Base-by-base conservation (phyloP, 2,888 invertebrate species). In the Cheilosia variabilis region DNA sequence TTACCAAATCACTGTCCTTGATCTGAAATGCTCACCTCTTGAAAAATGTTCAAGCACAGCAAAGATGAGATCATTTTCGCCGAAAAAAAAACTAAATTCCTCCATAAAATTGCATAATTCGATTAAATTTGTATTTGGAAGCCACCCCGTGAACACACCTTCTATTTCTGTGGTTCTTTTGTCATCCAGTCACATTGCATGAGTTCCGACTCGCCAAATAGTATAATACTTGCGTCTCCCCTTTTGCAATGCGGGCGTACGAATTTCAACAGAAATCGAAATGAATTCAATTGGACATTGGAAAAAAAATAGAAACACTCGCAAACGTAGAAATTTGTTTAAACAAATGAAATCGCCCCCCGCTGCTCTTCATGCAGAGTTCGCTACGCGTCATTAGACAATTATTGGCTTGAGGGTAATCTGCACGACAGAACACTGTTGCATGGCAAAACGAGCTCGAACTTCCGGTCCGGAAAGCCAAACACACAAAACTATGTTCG, bases 361-460 rank as follows among this genome's bases (percentile, higher is more conserved):
- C 19, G 13, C 31, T 27, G 50, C n/a, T 24, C n/a, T 4, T 5
- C 7, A 15, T 6, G 24, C 27, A 53, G 31, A 57, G 78, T 34
- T 41, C 58, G 78, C 63, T 65, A 79, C 65, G 78, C 78, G 71
- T 79, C 78, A 79, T 79, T 79, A 72, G 72, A 22, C 78, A 72
- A 72, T 50, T 57, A 79, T 60, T 72, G 78, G 62, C 69, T 55
- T 50, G 78, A 10, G 52, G 52, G 47, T 71, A 71, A 55, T 69
- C 68, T 69, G 55, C 63, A 63, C 69, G 55, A 62, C 55, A 34
- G 19, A 41, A 53, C 45, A 34, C 37, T 71, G 52, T 68, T 75
- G 68, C 68, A 76, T 58, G 58, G 52, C 58, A 45, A 55, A 73
- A 65, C 73, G 15, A 77, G 77, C 77, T 63, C 24, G 9, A 15